Percentiles rank a stretch among this genome's conserved stretches.
Conservation (phyloP, 2,797 vertebrate genomes). For the Orientallactaga sibirica region DNA sequence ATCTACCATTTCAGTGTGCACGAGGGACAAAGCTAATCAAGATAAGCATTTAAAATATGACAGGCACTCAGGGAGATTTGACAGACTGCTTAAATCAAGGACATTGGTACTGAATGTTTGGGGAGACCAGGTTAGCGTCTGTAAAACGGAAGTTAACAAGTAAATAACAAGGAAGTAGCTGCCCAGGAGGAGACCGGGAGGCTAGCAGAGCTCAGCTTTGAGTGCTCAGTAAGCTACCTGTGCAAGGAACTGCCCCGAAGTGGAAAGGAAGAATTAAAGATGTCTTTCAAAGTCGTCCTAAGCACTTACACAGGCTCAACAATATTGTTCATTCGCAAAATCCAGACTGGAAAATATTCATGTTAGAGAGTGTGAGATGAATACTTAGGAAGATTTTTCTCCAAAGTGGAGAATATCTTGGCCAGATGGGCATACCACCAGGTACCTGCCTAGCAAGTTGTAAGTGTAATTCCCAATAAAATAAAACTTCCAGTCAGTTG, state of each 20-base stretch:
- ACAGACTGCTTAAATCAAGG: neutral
- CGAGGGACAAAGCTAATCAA: slow-evolving; percentile 53
- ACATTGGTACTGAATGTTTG: neutral
- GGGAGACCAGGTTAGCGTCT: neutral
- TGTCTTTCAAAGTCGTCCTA: neutral
- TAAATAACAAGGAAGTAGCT: neutral
- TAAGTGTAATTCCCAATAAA: neutral
- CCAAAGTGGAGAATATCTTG: slow-evolving; percentile 8
- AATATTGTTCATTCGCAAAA: neutral
- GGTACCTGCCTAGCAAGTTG: neutral
- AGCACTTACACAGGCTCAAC: neutral
- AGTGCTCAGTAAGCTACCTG: neutral
- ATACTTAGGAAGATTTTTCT: neutral
- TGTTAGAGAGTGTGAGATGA: neutral
- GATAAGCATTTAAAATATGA: slow-evolving; percentile 39
- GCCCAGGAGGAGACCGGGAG: neutral
- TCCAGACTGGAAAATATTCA: neutral
- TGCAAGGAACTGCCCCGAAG: neutral
- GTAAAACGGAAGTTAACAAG: neutral
- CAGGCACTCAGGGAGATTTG: neutral
- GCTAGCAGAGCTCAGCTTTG: neutral
- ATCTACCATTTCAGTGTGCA: neutral
- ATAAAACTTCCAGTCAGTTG: neutral
- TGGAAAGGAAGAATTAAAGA: neutral
- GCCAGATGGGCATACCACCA: neutral